phyloP scores from a whole-genome alignment of 2,113 vertebrate species.

The Bufo bufo region DNA sequence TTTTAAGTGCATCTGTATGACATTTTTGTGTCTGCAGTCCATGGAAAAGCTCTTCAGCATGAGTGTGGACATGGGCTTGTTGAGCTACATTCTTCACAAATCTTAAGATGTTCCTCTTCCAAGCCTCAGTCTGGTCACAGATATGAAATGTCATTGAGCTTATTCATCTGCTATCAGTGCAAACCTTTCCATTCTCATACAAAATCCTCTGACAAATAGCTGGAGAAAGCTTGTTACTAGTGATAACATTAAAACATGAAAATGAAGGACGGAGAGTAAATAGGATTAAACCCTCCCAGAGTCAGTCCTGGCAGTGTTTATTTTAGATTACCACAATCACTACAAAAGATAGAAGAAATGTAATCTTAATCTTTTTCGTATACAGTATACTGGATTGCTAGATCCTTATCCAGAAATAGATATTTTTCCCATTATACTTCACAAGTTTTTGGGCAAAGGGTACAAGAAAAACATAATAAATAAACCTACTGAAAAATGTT shows the following conservation, averaged over 20 bases:
- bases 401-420: constrained; percentile 9
- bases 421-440: constrained; percentile 14
- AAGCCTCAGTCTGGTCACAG: background rate
- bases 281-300: constrained; percentile 23
- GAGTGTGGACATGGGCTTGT: background rate
- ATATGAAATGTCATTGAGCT: constrained; percentile 19
- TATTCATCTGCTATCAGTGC: constrained; percentile 13
- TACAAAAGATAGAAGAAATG: constrained; percentile 23
- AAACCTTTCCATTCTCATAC: constrained; percentile 24
- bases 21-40: background rate
- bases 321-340: constrained; percentile 28
- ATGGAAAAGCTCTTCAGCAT: background rate
- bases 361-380: constrained; percentile 1
- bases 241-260: constrained; percentile 19
- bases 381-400: constrained; percentile 13
- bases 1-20: background rate
- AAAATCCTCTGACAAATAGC: constrained; percentile 17
- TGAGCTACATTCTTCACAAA: background rate
- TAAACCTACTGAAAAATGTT: background rate
- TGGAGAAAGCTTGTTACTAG: background rate
- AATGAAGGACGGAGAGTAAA: constrained; percentile 12
- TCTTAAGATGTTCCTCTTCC: constrained; percentile 2
- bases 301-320: background rate
- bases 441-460: background rate
- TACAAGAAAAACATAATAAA: background rate